A percentile compares a stretch with the other conserved stretches of the same genome.
phyloP scores from a whole-genome alignment of 1,140 invertebrate species.

The Temnothorax longispinosus region DNA sequence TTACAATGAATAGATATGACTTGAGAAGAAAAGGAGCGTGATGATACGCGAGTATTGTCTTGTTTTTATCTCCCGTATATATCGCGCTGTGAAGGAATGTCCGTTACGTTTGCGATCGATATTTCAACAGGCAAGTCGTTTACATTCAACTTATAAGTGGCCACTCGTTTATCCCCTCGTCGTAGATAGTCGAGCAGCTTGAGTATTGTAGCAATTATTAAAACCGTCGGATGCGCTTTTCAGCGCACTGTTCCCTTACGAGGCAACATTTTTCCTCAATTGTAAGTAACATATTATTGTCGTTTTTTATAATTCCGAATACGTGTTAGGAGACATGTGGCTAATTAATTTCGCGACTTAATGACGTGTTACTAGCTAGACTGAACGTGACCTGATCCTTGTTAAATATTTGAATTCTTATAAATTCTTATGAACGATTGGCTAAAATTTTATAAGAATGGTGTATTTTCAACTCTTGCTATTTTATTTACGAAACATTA shows the following conservation, averaged over 20 bases:
- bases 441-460: neutral
- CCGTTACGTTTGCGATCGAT: slow-evolving; percentile 63
- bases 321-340: neutral
- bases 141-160: slow-evolving; percentile 73
- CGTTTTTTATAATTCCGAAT: slow-evolving; percentile 34
- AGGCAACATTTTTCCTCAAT: neutral
- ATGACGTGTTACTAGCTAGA: neutral
- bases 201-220: slow-evolving; percentile 66
- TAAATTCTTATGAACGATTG: neutral
- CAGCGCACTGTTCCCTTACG: neutral
- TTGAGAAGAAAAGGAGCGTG: neutral
- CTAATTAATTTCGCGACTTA: slow-evolving; percentile 27
- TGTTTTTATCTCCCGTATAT: neutral
- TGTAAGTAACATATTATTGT: neutral
- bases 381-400: neutral
- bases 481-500: neutral
- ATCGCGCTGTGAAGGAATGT: slow-evolving; percentile 9
- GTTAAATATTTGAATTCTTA: neutral
- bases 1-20: neutral
- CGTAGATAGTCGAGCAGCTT: slow-evolving; percentile 58
- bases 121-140: slow-evolving; percentile 70
- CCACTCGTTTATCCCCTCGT: slow-evolving; percentile 63
- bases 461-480: neutral
- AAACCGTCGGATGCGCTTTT: slow-evolving; percentile 56
- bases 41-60: neutral